Base-by-base conservation (phyloP, 92 coral and sea anemone genomes). In the Metridium senile region DNA sequence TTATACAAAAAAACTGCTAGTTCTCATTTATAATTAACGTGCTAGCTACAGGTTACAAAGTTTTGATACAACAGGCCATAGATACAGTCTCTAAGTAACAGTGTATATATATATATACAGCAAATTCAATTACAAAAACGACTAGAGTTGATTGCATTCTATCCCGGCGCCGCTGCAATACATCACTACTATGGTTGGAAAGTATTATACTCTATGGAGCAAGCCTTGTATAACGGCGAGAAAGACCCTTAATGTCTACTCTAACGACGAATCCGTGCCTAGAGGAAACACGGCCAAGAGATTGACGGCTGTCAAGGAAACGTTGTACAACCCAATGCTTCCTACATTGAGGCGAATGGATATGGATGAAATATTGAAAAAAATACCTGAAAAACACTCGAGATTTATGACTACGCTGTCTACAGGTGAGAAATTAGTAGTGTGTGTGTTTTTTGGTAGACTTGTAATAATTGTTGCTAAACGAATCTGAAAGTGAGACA, bases 301-400 rank as follows among this genome's bases (percentile, higher is more conserved):
- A 57, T 69, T 94, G 58, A 90, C 98, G 4, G 87, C 93, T 0
- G 91, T 86, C 20, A 94, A 94, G 74, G 91, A 94, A 30, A 83
- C 74, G 9, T 62, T 94, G 61, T 94, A 94, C 68, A 93, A 94
- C 62, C 98, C 98, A 0, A 57, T 68, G 70, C 83, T 94, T 52
- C 98, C 98, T 32, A 84, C 89, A 19, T 80, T 94, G 26, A 76
- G 98, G 61, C 85, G 98, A 17, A 94, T 94, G 97, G 91, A 87
- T 52, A 92, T 94, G 98, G 98, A 94, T 34, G 97, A 90, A 31
- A 91, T 86, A 16, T 35, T 86, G 59, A 66, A 80, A 69, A 81
- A 75, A 58, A 69, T 94, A 25, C 91, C 94, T 7, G 89, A 91
- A 26, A 89, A 91, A 45, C 98, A 94, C 77, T 83, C 92, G 0